Evolutionary conservation across 2,888 invertebrate genomes (phyloP).

Genomic region (Latrodectus elegans): DNA sequence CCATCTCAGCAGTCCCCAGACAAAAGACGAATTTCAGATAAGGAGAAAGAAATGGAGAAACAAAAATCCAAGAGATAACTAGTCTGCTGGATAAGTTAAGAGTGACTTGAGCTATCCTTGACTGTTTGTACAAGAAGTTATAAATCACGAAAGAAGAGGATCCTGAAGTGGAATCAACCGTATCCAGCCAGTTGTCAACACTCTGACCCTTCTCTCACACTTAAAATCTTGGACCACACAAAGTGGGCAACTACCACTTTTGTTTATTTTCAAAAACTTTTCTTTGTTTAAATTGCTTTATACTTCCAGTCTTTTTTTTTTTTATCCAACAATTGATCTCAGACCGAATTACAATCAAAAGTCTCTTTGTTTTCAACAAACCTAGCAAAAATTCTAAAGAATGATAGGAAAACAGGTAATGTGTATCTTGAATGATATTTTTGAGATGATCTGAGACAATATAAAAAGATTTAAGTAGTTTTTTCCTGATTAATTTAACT

Average conservation of each 20-base stretch:
- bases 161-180: neutral
- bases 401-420: no score
- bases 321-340: no score
- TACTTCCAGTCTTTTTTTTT: no score
- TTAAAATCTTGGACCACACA: neutral
- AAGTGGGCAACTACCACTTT: neutral
- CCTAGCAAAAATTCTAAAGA: no score
- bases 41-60: neutral
- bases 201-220: neutral
- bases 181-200: neutral
- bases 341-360: no score
- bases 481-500: no score
- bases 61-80: neutral
- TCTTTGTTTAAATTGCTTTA: neutral
- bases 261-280: neutral
- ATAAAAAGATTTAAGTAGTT: no score
- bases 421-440: no score
- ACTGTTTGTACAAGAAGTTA: slow-evolving; percentile 58
- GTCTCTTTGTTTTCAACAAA: no score
- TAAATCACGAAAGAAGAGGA: slow-evolving; percentile 36
- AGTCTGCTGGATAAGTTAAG: neutral
- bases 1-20: no score
- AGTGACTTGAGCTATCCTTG: neutral
- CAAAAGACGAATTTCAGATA: neutral
- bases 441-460: no score